Percentiles rank a stretch among this genome's conserved stretches.
Conservation (phyloP, 2,888 invertebrate species). For the Amorpha juglandis region DNA sequence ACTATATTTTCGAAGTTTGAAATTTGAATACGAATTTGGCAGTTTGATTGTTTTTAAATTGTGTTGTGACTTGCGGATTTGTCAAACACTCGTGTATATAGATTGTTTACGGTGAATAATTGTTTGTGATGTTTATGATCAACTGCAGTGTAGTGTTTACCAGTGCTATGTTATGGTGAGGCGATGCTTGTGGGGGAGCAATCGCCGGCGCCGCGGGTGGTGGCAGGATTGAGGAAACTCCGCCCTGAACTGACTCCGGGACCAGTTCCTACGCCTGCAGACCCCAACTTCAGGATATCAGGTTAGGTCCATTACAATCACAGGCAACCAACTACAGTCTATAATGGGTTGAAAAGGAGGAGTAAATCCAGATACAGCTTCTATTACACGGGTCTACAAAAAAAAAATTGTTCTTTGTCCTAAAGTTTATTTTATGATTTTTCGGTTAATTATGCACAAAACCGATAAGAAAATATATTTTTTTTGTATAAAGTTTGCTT, state of each 20-base stretch:
- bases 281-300: slow-evolving; percentile 78
- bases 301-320: slow-evolving; percentile 53
- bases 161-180: slow-evolving; percentile 70
- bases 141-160: slow-evolving; percentile 62
- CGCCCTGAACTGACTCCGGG: slow-evolving; percentile 78
- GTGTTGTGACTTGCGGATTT: slow-evolving; percentile 34
- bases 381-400: too few relatives aligned
- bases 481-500: too few relatives aligned
- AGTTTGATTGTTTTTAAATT: slow-evolving; percentile 49
- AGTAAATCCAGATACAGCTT: too few relatives aligned
- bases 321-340: background rate
- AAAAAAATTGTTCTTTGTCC: too few relatives aligned
- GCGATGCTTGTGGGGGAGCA: slow-evolving; percentile 80
- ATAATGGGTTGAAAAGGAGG: too few relatives aligned
- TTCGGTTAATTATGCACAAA: too few relatives aligned
- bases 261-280: slow-evolving; percentile 71
- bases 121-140: slow-evolving; percentile 52
- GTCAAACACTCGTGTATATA: slow-evolving; percentile 37
- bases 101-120: slow-evolving; percentile 39
- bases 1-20: slow-evolving; percentile 70
- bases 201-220: slow-evolving; percentile 81
- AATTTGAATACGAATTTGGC: slow-evolving; percentile 71
- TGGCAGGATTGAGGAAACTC: slow-evolving; percentile 79
- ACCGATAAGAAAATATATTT: too few relatives aligned
- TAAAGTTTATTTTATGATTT: too few relatives aligned